phyloP scores from a whole-genome alignment of 2,113 vertebrate genomes.

The Monopterus albus region DNA sequence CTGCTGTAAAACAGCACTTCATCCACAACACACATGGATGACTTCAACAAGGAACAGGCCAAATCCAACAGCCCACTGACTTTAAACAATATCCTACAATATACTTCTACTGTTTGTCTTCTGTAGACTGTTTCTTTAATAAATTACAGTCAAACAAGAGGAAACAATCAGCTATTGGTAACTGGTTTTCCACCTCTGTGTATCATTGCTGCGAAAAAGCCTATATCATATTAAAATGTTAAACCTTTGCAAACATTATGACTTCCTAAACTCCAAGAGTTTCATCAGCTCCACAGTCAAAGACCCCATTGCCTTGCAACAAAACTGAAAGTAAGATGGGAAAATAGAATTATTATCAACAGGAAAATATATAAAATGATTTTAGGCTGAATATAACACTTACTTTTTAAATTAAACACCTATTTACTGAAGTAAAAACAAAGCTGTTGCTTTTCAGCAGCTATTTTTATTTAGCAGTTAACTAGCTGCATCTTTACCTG shows the following conservation, averaged over 20 bases:
- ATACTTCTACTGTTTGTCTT: background rate
- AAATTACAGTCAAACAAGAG: constrained; percentile 17
- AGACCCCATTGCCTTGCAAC: constrained; percentile 43
- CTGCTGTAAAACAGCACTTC: constrained; percentile 55
- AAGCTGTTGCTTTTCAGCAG: background rate
- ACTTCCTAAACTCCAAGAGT: constrained; percentile 71
- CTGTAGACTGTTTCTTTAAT: background rate
- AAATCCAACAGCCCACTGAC: constrained; percentile 44
- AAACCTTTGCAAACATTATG: constrained; percentile 67
- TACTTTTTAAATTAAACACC: background rate
- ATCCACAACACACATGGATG: constrained; percentile 53
- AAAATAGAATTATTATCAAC: background rate
- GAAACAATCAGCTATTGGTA: constrained; percentile 45
- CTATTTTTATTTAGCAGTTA: too few species aligned
- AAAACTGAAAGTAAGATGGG: background rate
- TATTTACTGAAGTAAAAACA: background rate
- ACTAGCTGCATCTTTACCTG: constrained; percentile 62
- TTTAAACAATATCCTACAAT: constrained; percentile 46
- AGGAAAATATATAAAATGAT: background rate
- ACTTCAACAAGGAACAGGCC: constrained; percentile 59
- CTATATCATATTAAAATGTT: constrained; percentile 61
- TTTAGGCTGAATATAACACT: background rate
- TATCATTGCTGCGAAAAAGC: constrained; percentile 49
- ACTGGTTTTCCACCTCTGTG: constrained; percentile 50
- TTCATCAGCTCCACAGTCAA: constrained; percentile 63